Evolutionary conservation across 2,888 invertebrate species (phyloP), one percentile per base, ranked within the genome.

Genomic region (Griposia aprilina): DNA sequence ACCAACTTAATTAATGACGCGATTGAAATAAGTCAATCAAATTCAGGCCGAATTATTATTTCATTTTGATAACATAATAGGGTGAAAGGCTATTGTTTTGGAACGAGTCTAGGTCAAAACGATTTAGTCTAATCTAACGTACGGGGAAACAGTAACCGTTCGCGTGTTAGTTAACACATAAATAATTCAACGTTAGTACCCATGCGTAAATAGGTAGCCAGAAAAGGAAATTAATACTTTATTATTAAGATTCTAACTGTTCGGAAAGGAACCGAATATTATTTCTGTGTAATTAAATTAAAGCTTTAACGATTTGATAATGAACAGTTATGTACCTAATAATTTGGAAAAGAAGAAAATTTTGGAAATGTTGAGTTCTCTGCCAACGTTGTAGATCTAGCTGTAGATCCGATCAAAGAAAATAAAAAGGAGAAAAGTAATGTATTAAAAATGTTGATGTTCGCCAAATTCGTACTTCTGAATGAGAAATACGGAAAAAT

Each of bases 131-230:
- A 83, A 87, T 83, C 80, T 79, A 81, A 82, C 69, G 60, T 70
- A 74, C 48, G 72, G 45, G 70, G 60, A 66, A 83, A 78, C 52
- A 73, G 85, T 76, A 74, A 67, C 76, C 59, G 80, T 60, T 88
- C 45, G 89, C 89, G 89, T 89, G 89, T 77, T 81, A 76, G 78
- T 82, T 75, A 80, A 78, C 87, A 77, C 68, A 89, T 89, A 78
- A 86, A 89, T 88, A 80, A 89, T 89, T 88, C 85, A 85, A 76
- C 57, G 70, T 73, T 78, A 72, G 69, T 76, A 75, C 79, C 72
- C 66, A 85, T 70, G 70, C 76, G 79, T 86, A 74, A 83, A 85
- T 85, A 85, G 75, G 83, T 83, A 74, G 45, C 69, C 59, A n/a
- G 72, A 81, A 81, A 74, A 63, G 75, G 80, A 88, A 80, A 87